A percentile compares a stretch with the other conserved stretches of the same genome.
Evolutionary conservation across 2,888 invertebrate genomes (phyloP).

Genomic region (Carcina quercana): DNA sequence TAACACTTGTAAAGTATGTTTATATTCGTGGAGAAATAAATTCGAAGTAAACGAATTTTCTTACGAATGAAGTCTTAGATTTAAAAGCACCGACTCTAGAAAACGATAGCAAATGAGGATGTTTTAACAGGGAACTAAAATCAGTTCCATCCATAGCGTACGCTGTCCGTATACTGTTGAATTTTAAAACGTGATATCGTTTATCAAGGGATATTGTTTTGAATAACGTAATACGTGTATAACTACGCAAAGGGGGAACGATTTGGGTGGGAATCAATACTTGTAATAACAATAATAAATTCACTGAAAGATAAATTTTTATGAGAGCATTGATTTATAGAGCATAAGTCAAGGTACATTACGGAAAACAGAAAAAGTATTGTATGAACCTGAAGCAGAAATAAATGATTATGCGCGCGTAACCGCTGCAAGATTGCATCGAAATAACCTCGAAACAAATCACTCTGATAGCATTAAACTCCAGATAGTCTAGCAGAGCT

Average conservation of each 20-base stretch:
- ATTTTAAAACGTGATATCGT: no score
- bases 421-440: no score
- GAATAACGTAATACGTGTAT: constrained; percentile 12
- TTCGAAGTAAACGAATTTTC: no score
- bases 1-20: not conserved
- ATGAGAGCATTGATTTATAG: constrained; percentile 31
- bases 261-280: constrained; percentile 21
- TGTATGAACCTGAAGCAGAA: no score
- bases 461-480: constrained; percentile 23
- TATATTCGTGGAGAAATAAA: no score
- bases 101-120: no score
- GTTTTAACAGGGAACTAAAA: no score
- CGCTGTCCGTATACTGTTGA: not conserved
- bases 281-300: constrained; percentile 26
- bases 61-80: no score
- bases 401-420: no score
- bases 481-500: constrained; percentile 23
- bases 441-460: no score
- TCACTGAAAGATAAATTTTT: constrained; percentile 38
- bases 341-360: constrained; percentile 10
- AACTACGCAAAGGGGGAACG: constrained; percentile 12
- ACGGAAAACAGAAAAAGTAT: not conserved
- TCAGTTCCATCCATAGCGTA: not conserved
- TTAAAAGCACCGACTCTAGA: no score
- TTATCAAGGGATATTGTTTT: no score